Evolutionary conservation across 2,888 invertebrate species (phyloP), one percentile per base, ranked within the genome.

Genomic region (Pseudococcus jackbeardsleyi): DNA sequence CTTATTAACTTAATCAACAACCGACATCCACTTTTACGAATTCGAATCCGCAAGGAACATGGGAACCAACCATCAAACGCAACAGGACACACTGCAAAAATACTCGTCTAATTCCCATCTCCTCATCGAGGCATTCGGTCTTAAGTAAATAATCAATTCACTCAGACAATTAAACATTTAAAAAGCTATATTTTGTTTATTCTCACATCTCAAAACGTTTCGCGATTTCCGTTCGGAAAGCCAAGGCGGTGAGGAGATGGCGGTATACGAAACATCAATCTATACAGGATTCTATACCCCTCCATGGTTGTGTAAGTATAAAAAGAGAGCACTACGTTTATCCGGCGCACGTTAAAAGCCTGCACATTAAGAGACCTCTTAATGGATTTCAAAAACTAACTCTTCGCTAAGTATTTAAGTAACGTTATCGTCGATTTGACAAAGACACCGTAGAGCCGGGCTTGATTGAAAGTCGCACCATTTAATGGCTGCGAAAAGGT

Each of bases 331-430:
- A 26, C 39, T 33, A 33, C 26, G 26, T 33, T 33, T 33, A 33
- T 33, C 26, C 26, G 26, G 26, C 26, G 26, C 79, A 42, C 42
- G 86, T 86, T 86, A 86, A 86, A 86, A 86, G 86, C 86, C 59
- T 86, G 39, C 86, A 64, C 86, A 86, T 86, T 86, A 86, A 86
- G 86, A 64, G 86, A 42, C 42, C 54, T 85, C 64, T 86, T 86
- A 86, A 86, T 86, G 86, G 86, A 86, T 59, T 86, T 86, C 86
- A 54, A 86, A 64, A 86, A 64, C 64, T 86, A 86, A 86, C 86
- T 86, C 86, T 68, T 54, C 42, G 64, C 42, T 86, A 86, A 86
- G 86, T 86, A 86, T 86, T 86, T 86, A 86, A 86, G 86, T 86
- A 86, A 86, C 64, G 68, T 86, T 86, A 86, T 86, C 86, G 64